These are phyloP conservation scores for Hirundo rustica DNA, from an alignment of 2,797 vertebrate genomes.

Conservation along the genomic window DNA sequence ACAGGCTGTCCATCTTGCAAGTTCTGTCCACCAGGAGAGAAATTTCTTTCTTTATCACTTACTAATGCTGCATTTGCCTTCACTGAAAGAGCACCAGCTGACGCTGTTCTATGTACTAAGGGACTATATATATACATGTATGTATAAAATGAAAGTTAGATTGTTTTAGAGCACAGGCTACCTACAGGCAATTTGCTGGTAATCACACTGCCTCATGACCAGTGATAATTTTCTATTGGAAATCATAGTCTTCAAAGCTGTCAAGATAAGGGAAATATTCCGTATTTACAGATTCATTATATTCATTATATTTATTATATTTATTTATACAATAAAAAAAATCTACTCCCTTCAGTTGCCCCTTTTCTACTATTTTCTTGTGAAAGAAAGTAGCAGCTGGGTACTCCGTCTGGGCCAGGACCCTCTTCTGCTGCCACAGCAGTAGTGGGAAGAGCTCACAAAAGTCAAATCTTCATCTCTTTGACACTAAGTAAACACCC, in stretches of 20 bases:
- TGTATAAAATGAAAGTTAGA: not conserved
- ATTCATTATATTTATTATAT: too few relatives aligned
- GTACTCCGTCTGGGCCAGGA: not conserved
- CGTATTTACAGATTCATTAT: not conserved
- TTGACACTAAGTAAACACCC: not conserved
- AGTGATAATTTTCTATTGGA: not conserved
- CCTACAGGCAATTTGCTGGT: not conserved
- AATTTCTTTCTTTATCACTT: not conserved
- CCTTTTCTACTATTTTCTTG: not conserved
- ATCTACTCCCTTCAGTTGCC: not conserved
- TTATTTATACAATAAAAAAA: not conserved
- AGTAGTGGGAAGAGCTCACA: not conserved
- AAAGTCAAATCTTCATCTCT: not conserved
- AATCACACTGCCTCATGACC: not conserved
- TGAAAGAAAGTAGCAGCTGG: not conserved
- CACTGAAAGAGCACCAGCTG: not conserved
- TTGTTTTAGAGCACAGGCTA: not conserved
- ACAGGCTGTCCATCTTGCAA: not conserved
- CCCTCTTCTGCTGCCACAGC: not conserved
- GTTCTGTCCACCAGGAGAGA: not conserved
- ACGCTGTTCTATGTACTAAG: accelerated
- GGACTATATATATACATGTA: too few relatives aligned
- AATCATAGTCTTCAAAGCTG: not conserved
- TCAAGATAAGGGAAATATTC: not conserved
- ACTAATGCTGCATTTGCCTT: not conserved